Base-by-base conservation (phyloP, 2,888 invertebrate species). In the Dromius quadrimaculatus region DNA sequence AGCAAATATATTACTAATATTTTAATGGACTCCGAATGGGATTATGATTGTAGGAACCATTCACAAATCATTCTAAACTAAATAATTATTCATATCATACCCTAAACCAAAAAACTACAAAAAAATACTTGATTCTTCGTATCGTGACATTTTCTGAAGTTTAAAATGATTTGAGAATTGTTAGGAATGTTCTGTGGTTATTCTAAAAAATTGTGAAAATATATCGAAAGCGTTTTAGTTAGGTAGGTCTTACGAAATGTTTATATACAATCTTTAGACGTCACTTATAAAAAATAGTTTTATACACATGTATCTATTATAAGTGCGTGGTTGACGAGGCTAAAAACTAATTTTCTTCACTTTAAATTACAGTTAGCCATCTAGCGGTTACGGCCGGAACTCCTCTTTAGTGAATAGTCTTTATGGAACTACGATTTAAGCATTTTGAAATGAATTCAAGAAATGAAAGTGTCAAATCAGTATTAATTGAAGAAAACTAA, bases 1-100 rank as follows among this genome's bases (percentile, higher is more conserved):
- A 43, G 41, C 47, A 1, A 57, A 57, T 68, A 59, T 41, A 43
- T 68, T 68, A 68, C 41, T 57, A 59, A 68, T 68, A 68, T 68
- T 68, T 68, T 68, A 59, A 45, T 59, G 59, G 57, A 59, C 57
- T 20, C 23, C 36, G 57, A 50, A 50, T 50, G 50, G 8, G 50
- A 23, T 50, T 17, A 13, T 50, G 50, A 22, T 23, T 50, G 50
- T 8, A 11, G 28, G 43, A 8, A 50, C 23, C 50, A 50, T 50
- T 50, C 28, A 50, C 50, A 28, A 50, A 50, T 50, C 50, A 50
- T 50, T 50, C 50, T 50, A 28, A 50, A 50, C 50, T 1, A 2
- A 20, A 38, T 38, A 38, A 4, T 50, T 9, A 50, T 50, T 50
- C 50, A 50, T 50, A 50, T 50, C 50, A 50, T 50, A 11, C 22